Evolutionary conservation across 2,113 vertebrate species (phyloP).

Genomic region (Cyanoramphus novaezelandiae): DNA sequence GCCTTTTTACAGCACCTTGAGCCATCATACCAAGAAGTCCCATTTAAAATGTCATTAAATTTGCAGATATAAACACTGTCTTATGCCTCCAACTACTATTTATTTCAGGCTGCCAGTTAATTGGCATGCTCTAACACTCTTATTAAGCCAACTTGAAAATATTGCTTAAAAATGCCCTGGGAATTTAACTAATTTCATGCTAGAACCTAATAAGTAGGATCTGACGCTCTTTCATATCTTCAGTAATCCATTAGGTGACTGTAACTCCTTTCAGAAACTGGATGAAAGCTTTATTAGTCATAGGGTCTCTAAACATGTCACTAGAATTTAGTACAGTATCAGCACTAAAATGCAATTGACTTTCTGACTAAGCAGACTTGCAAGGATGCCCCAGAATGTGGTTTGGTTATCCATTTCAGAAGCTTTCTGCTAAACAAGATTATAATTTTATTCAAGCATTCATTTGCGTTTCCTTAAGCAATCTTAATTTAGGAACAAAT

Average conservation of each 20-base stretch:
- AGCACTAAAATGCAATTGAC: constrained; percentile 51
- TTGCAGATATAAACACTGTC: constrained; percentile 70
- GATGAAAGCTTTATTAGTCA: constrained; percentile 77
- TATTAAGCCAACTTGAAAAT: constrained; percentile 73
- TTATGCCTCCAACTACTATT: constrained; percentile 69
- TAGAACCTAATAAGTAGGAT: constrained; percentile 78
- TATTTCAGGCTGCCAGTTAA: constrained; percentile 74
- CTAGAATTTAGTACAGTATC: constrained; percentile 58
- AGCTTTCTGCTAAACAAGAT: constrained; percentile 29
- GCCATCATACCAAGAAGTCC: constrained; percentile 71
- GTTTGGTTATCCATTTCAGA: constrained; percentile 22
- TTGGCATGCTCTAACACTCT: constrained; percentile 71
- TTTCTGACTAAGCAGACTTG: constrained; percentile 56
- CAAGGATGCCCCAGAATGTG: constrained; percentile 15
- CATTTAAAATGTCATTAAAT: constrained; percentile 79
- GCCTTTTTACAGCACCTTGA: constrained; percentile 50
- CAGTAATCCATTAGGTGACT: constrained; percentile 74
- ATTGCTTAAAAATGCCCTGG: constrained; percentile 75
- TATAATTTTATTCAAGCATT: constrained; percentile 26
- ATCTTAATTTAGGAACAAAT: constrained; percentile 27
- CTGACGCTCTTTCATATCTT: constrained; percentile 75
- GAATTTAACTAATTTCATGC: constrained; percentile 81
- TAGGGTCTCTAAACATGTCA: constrained; percentile 65
- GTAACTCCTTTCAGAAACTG: constrained; percentile 67
- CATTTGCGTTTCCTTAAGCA: constrained; percentile 18